Conservation (phyloP, 2,113 vertebrate genomes). For the Lophura nycthemera region DNA sequence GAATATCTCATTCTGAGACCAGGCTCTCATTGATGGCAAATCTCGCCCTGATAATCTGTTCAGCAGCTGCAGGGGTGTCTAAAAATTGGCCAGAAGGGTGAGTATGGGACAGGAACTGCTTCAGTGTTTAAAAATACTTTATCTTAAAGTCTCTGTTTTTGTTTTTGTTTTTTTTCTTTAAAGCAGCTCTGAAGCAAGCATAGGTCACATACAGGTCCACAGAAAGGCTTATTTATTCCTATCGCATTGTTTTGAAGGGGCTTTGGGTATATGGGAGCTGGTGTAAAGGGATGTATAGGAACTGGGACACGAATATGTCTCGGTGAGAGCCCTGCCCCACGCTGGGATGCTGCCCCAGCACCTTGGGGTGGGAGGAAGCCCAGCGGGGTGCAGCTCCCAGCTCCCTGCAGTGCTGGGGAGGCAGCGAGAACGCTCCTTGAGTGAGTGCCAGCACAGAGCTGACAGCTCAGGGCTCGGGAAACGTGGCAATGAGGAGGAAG, state of each 20-base stretch:
- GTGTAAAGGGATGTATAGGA: not conserved
- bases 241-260: not conserved
- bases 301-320: not conserved
- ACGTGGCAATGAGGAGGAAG: not conserved
- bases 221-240: not conserved
- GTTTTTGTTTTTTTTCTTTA: not conserved
- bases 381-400: not conserved
- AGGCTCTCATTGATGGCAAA: not conserved
- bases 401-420: not conserved
- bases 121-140: not conserved
- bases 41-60: not conserved
- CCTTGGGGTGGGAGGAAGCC: not conserved
- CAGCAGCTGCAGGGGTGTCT: not conserved
- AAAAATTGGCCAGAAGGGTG: not conserved
- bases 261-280: not conserved
- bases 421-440: constrained; percentile 6
- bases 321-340: not conserved
- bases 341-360: not conserved
- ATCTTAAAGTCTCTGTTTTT: not conserved
- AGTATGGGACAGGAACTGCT: not conserved
- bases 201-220: not conserved
- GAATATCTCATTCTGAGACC: not conserved
- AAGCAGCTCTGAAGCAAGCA: not conserved
- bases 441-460: not conserved
- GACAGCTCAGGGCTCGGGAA: constrained; percentile 21